Conservation (phyloP, 2,797 vertebrate genomes). For the Chanos chanos region DNA sequence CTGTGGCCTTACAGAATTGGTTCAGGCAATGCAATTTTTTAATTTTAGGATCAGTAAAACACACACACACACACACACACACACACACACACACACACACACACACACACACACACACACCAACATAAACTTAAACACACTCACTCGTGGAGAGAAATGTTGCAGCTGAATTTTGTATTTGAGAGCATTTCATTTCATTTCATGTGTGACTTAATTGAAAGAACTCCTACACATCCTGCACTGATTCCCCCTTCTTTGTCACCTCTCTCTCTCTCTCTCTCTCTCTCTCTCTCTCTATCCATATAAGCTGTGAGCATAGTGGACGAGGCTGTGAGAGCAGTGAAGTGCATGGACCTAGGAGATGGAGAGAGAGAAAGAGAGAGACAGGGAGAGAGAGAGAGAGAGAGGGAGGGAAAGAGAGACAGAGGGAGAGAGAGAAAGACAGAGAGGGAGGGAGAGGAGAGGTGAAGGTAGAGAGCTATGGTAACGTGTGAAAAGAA, state of each 20-base stretch:
- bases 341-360: neutral
- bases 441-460: slow-evolving; percentile 1
- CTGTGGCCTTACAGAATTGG: slow-evolving; percentile 10
- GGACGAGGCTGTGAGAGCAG: neutral
- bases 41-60: slow-evolving; percentile 5
- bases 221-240: neutral
- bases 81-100: neutral
- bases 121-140: neutral
- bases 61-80: neutral
- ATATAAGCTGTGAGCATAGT: neutral
- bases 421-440: neutral
- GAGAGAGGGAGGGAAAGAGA: neutral
- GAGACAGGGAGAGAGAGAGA: neutral
- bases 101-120: neutral
- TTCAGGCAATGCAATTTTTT: slow-evolving; percentile 18
- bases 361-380: neutral
- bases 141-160: no score
- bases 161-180: no score
- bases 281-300: neutral
- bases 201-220: neutral
- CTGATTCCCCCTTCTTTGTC: neutral
- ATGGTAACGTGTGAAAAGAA: neutral
- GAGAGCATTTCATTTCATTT: neutral
- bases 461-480: neutral
- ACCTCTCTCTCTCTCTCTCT: neutral